Conservation (phyloP, 1,140 invertebrate species). For the Pseudomyrmex dendroicus region DNA sequence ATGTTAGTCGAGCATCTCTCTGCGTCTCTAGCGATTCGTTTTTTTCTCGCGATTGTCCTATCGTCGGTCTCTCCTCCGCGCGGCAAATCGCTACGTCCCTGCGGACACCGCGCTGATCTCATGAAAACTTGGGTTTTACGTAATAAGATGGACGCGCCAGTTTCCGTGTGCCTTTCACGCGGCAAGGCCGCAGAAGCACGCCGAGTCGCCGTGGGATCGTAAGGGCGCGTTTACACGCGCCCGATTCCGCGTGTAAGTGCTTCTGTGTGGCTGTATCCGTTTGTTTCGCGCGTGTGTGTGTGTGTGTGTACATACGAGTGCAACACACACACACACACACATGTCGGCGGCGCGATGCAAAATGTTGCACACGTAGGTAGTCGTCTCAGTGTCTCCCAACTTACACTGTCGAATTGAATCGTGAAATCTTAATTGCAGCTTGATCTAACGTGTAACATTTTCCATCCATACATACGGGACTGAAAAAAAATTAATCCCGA, state of each 20-base stretch:
- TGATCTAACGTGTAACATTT: too few relatives aligned
- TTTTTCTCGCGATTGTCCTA: constrained; percentile 3
- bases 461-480: too few relatives aligned
- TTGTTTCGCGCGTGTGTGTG: neutral
- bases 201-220: constrained; percentile 72
- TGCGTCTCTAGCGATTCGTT: neutral
- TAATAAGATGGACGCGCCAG: constrained; percentile 80
- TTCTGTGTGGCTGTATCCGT: constrained; percentile 60
- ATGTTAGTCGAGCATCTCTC: constrained; percentile 26
- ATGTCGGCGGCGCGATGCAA: constrained; percentile 48
- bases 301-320: neutral
- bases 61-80: neutral
- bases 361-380: constrained; percentile 69
- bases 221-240: constrained; percentile 74
- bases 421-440: too few relatives aligned
- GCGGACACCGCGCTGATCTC: constrained; percentile 67
- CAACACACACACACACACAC: neutral
- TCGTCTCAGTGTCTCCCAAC: constrained; percentile 68
- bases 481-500: too few relatives aligned
- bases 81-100: constrained; percentile 53
- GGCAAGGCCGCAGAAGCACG: constrained; percentile 78
- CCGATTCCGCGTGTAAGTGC: constrained; percentile 63
- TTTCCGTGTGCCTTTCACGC: constrained; percentile 82
- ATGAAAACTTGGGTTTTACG: constrained; percentile 79
- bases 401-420: neutral